Conservation (phyloP, 2,888 invertebrate genomes). For the Schrankia costaestrigalis region DNA sequence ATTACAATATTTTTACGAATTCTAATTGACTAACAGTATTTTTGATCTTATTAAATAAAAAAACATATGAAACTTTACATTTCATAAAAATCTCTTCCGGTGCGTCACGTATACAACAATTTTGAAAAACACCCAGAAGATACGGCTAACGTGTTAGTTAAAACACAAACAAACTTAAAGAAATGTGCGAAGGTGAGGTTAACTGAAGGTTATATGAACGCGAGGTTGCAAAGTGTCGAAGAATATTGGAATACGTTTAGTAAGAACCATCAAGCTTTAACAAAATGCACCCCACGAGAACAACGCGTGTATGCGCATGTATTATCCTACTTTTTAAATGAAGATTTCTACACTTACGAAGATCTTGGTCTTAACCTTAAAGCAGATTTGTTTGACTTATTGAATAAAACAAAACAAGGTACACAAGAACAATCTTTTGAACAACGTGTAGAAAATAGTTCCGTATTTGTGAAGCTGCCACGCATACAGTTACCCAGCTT, state of each 20-base stretch:
- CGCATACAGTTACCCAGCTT: background rate
- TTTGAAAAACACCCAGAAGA: too few species aligned
- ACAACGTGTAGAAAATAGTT: background rate
- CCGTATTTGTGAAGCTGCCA: background rate
- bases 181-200: conserved; percentile 20
- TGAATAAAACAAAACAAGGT: background rate
- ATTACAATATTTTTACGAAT: too few species aligned
- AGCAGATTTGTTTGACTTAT: conserved; percentile 6
- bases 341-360: conserved; percentile 6
- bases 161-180: conserved; percentile 8
- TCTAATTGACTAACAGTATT: too few species aligned
- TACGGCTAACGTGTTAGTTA: background rate
- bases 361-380: conserved; percentile 4
- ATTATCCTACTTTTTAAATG: conserved; percentile 8
- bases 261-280: conserved; percentile 1
- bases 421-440: background rate
- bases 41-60: too few species aligned
- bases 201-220: conserved; percentile 6
- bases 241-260: conserved; percentile 9
- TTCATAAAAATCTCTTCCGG: too few species aligned
- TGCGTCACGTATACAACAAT: too few species aligned
- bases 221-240: conserved; percentile 5
- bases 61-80: too few species aligned
- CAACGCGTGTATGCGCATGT: background rate
- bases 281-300: conserved; percentile 3